phyloP scores from a whole-genome alignment of 2,888 invertebrate genomes.

The Villa cingulata region DNA sequence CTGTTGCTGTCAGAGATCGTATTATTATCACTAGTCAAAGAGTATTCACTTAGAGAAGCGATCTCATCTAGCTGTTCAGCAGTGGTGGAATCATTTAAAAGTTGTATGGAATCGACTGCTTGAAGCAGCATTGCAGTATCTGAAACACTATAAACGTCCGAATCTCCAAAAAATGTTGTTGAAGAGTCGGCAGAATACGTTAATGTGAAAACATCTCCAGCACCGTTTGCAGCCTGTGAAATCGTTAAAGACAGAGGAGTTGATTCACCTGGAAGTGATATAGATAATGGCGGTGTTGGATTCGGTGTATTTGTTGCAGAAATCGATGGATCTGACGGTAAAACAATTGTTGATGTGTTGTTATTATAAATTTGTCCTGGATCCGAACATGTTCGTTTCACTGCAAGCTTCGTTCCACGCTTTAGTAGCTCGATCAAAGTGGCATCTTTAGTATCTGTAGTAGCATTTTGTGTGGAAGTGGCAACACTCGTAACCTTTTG shows the following conservation, averaged over 20 bases:
- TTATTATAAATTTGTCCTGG: slow-evolving; percentile 40
- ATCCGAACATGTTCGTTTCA: slow-evolving; percentile 61
- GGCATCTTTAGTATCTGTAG: slow-evolving; percentile 49
- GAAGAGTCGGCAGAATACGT: slow-evolving; percentile 45
- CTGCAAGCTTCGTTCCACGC: slow-evolving; percentile 53
- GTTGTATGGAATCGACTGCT: slow-evolving; percentile 49
- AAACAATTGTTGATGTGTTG: slow-evolving; percentile 25
- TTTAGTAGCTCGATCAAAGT: slow-evolving; percentile 66
- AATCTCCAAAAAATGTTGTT: slow-evolving; percentile 47
- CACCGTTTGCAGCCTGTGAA: slow-evolving; percentile 27
- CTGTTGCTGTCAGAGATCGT: slow-evolving; percentile 2
- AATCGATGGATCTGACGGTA: slow-evolving; percentile 19
- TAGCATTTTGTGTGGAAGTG: slow-evolving; percentile 29
- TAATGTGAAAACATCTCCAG: slow-evolving; percentile 47
- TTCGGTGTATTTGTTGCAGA: slow-evolving; percentile 39
- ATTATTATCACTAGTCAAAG: slow-evolving; percentile 35
- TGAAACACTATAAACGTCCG: slow-evolving; percentile 63
- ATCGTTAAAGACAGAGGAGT: slow-evolving; percentile 33
- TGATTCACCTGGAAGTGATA: slow-evolving; percentile 24
- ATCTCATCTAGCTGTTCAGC: slow-evolving; percentile 51
- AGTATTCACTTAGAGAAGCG: slow-evolving; percentile 47
- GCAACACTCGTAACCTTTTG: slow-evolving; percentile 20
- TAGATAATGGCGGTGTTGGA: slow-evolving; percentile 32
- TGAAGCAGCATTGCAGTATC: slow-evolving; percentile 54
- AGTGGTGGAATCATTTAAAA: slow-evolving; percentile 47